Conservation (phyloP, 2,113 vertebrate genomes). For the Panthera uncia region DNA sequence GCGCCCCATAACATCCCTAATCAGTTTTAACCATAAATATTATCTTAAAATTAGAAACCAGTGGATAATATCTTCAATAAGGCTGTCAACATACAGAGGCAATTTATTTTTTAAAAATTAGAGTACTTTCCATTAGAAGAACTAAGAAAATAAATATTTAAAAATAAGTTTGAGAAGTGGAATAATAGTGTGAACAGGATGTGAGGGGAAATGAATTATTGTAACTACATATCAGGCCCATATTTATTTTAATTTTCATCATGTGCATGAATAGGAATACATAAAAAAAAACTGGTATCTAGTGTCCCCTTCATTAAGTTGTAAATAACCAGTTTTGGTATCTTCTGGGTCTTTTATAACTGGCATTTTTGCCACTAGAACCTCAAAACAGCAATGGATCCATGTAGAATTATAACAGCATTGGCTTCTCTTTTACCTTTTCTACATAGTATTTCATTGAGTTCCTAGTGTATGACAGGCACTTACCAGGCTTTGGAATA, state of each 20-base stretch:
- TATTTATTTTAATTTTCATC: slow-evolving; percentile 11
- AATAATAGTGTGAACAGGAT: not conserved
- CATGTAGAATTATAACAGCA: not conserved
- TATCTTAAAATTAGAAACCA: slow-evolving; percentile 9
- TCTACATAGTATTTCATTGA: not conserved
- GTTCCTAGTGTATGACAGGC: not conserved
- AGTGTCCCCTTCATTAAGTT: not conserved
- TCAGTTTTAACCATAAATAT: not conserved
- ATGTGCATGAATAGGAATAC: not conserved
- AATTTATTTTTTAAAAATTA: slow-evolving; percentile 35
- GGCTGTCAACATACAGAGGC: not conserved
- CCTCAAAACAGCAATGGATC: not conserved
- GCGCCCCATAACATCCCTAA: not conserved
- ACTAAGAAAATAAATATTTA: not conserved
- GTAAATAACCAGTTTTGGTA: not conserved
- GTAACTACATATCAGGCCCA: not conserved
- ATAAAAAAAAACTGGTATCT: not conserved
- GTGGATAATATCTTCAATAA: not conserved
- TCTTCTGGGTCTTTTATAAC: not conserved
- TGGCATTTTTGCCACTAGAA: not conserved
- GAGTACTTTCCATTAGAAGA: not conserved
- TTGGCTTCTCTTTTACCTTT: not conserved
- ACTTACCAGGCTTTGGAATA: not conserved
- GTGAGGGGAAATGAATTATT: not conserved
- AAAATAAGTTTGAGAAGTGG: not conserved